Evolutionary conservation across 2,797 vertebrate genomes (phyloP).

Genomic region (Halcyon badia): DNA sequence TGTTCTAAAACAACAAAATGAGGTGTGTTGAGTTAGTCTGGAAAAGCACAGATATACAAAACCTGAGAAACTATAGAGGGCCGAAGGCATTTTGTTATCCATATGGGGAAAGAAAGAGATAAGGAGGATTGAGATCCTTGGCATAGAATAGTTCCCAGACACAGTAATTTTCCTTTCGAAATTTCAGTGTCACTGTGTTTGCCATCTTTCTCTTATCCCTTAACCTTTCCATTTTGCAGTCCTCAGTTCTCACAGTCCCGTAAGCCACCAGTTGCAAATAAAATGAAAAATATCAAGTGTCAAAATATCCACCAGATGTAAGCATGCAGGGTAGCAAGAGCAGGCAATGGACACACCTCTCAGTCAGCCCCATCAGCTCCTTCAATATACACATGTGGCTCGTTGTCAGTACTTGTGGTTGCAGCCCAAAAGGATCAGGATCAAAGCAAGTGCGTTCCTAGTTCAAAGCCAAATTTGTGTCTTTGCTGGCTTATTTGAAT

Average conservation of each 20-base stretch:
- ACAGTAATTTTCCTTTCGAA: slow-evolving; percentile 46
- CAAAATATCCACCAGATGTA: not conserved
- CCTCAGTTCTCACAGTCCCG: not conserved
- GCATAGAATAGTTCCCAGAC: slow-evolving; percentile 26
- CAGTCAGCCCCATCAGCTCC: slow-evolving; percentile 28
- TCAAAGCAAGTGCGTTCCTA: slow-evolving; percentile 71
- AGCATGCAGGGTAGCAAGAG: not conserved
- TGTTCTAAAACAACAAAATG: slow-evolving; percentile 57
- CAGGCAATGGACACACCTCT: slow-evolving; percentile 30
- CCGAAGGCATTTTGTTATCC: slow-evolving; percentile 50
- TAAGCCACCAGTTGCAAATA: not conserved
- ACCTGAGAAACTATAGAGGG: slow-evolving; percentile 28
- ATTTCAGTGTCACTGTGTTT: not conserved
- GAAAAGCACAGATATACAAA: slow-evolving; percentile 28
- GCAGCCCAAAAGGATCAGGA: slow-evolving; percentile 72
- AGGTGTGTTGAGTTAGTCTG: slow-evolving; percentile 16
- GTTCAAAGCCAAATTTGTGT: slow-evolving; percentile 77
- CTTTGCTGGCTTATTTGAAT: slow-evolving; percentile 74
- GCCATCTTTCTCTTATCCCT: not conserved
- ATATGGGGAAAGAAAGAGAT: slow-evolving; percentile 39
- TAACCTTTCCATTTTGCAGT: not conserved
- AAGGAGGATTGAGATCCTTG: slow-evolving; percentile 28
- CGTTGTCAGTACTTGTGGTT: slow-evolving; percentile 69
- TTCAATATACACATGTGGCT: slow-evolving; percentile 59
- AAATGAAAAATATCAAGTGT: not conserved